Evolutionary conservation across 2,113 vertebrate species (phyloP), one percentile per base, ranked within the genome.

Genomic region (Caloenas nicobarica): DNA sequence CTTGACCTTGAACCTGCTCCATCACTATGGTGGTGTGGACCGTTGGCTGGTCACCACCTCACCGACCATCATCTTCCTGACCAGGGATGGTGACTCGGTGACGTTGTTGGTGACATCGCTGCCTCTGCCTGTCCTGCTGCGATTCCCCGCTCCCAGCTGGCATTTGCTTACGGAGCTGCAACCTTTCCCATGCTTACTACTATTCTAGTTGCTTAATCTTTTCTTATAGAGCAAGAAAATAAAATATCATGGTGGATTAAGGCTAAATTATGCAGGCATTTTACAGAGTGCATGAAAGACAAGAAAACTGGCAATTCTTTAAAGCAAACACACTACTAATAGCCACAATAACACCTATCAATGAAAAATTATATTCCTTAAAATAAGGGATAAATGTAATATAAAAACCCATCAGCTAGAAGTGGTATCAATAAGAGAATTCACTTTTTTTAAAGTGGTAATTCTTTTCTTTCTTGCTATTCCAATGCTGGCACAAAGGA

Each of bases 401-500:
- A 46, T 5, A n/a, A 68, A 88, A 36, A 2, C 9, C 13, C 42
- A 73, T 56, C 54, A 91, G 33, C 24, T 86, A 57, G 66, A 53
- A 57, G 53, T n/a, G 38, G 56, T 44, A 78, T 53, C 65, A 65
- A 72, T 61, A 71, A 34, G 88, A 77, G 44, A 72, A 86, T 38
- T 74, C 60, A 56, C 69, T 54, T 65, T 86, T 70, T 46, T 31
- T 74, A 16, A 77, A 69, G 82, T 24, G 9, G 34, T 21, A 74
- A 53, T 78, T 95, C 19, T 88, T 77, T 53, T 64, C 85, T 82
- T 89, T 80, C 82, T 88, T 71, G 42, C 61, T 89, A 64, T 82
- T 93, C 79, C 36, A 84, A 3, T 23, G 21, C 15, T 95, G 94
- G 88, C 90, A 96, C 50, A 86, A 93, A 91, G 48, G 70, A 91